Base-by-base conservation (phyloP, 2,797 vertebrate species). In the Scolopax bukidnonensis region DNA sequence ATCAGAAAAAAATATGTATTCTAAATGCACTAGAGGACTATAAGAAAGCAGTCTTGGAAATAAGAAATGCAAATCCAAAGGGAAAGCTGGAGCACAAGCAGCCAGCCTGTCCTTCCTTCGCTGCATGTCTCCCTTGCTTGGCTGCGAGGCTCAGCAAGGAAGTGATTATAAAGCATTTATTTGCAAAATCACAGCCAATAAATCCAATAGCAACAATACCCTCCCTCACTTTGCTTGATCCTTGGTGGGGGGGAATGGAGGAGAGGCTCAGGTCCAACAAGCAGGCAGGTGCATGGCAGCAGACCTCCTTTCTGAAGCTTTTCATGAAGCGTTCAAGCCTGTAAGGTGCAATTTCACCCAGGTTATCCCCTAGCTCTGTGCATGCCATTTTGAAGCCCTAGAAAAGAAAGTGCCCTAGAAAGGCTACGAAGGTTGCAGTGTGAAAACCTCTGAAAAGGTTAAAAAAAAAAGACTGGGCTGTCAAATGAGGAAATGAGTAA, bases 171-270 rank as follows among this genome's bases (percentile, higher is more conserved):
- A 75, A 88, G 82, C 77, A 70, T 48, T 93, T 92, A 95, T 92
- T 87, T 95, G 92, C 78, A 95, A 90, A 94, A 94, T 94, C 86
- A 59, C 95, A 94, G 95, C 92, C 87, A 90, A 69, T 80, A 94
- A 95, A 93, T 70, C 87, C 89, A 54, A 87, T 6, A 75, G 87
- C 64, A 64, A 79, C 91, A 87, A 74, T 17, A 74, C 13, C 77
- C 85, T 79, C 85, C 85, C 74, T 87, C 19, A 0, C 51, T 70
- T 47, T 0, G 6, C 68, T 53, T 16, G 9, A 3, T 59, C 54
- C 59, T 45, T 8, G 60, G 65, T 17, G 32, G 15, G 7, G 43
- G 41, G 40, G 25, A 16, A 23, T 2, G 51, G 27, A 56, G 86
- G 63, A 69, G 70, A 59, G 75, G 63, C 10, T 1, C 2, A 41